Conservation (phyloP, 2,888 invertebrate species). For the Lepidocyrtoides sp. region DNA sequence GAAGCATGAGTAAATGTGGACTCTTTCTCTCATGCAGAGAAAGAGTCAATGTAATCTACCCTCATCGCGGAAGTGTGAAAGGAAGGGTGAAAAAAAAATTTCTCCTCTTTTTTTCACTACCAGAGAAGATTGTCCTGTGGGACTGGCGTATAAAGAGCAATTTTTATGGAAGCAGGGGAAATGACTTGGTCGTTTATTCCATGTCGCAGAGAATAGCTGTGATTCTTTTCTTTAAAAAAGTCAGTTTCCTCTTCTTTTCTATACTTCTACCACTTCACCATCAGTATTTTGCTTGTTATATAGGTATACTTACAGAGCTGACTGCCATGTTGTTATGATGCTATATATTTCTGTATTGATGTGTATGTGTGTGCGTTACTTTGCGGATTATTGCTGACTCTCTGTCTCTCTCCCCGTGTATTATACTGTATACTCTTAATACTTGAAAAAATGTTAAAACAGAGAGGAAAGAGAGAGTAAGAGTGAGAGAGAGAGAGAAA, state of each 20-base stretch:
- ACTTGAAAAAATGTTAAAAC: conserved; percentile 1
- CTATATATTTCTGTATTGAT: conserved; percentile 64
- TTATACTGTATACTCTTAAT: conserved; percentile 16
- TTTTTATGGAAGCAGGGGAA: conserved; percentile 80
- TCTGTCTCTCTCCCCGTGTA: neutral
- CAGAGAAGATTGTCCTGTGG: conserved; percentile 69
- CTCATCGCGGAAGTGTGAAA: conserved; percentile 80
- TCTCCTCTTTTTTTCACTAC: conserved; percentile 56
- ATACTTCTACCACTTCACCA: neutral
- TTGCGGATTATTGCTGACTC: conserved; percentile 59
- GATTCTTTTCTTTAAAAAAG: conserved; percentile 75
- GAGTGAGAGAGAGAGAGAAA: conserved; percentile 20
- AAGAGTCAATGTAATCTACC: conserved; percentile 73
- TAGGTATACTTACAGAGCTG: neutral
- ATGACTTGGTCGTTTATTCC: conserved; percentile 80
- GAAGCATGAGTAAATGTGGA: neutral
- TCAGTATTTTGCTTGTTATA: neutral
- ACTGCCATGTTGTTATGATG: neutral
- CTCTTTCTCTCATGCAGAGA: neutral
- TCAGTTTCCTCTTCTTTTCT: conserved; percentile 58
- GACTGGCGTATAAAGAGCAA: conserved; percentile 74
- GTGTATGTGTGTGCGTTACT: conserved; percentile 37
- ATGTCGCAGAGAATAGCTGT: conserved; percentile 74
- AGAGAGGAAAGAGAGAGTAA: neutral
- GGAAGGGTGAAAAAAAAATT: conserved; percentile 78